These are phyloP conservation scores for Erythrolamprus reginae DNA, from an alignment of 2,113 vertebrate species.

Conservation along the genomic window DNA sequence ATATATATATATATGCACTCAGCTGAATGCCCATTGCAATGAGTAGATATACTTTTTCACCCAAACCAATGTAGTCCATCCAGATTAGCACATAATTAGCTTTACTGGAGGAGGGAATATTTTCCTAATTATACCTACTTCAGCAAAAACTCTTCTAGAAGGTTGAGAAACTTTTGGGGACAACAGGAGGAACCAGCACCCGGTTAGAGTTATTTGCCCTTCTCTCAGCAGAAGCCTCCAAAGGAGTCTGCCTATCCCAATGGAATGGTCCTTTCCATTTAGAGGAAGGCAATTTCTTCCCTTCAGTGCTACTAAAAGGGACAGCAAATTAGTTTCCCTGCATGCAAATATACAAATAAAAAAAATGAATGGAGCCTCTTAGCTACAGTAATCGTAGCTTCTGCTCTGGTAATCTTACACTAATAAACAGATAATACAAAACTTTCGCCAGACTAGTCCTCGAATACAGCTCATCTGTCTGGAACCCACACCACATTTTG, in stretches of 20 bases:
- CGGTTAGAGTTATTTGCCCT: not conserved
- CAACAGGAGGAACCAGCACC: no score
- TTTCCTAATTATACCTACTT: not conserved
- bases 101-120: not conserved
- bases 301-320: not conserved
- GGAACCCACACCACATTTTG: no score
- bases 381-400: not conserved
- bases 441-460: no score
- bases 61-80: conserved; percentile 41
- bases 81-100: not conserved
- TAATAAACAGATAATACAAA: no score
- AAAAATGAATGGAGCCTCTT: not conserved
- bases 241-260: not conserved
- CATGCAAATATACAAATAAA: not conserved
- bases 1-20: conserved; percentile 38
- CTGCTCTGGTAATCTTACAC: no score
- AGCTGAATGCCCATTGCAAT: conserved; percentile 34
- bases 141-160: not conserved
- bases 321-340: not conserved
- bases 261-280: not conserved
- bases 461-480: no score
- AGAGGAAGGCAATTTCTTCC: not conserved
- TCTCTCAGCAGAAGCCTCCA: not conserved
- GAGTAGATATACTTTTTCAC: conserved; percentile 36
- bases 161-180: not conserved